phyloP scores from a whole-genome alignment of 2,888 invertebrate genomes.

The Acleris emargana region DNA sequence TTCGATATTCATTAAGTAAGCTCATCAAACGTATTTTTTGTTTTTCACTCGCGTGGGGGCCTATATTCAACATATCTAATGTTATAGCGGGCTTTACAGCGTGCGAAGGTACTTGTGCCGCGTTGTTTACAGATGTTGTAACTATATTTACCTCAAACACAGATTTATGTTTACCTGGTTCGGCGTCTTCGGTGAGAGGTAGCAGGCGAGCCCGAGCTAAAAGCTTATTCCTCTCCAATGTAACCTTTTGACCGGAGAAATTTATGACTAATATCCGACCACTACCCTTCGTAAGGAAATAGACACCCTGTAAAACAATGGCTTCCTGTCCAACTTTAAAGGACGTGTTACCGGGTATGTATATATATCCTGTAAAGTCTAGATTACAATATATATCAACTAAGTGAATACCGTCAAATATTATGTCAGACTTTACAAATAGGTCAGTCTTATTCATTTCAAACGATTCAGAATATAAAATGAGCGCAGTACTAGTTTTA shows the following conservation, averaged over 20 bases:
- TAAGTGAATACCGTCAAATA: not conserved
- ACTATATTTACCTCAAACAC: not conserved
- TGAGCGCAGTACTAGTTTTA: constrained; percentile 13
- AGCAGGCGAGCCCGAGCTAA: not conserved
- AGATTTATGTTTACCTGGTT: no score
- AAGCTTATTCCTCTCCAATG: not conserved
- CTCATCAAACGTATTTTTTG: not conserved
- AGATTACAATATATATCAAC: not conserved
- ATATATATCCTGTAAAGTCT: not conserved
- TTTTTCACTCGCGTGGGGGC: not conserved
- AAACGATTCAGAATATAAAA: constrained; percentile 17
- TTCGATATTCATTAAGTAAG: constrained; percentile 3
- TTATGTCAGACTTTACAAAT: not conserved
- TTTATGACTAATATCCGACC: constrained; percentile 1
- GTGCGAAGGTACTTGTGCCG: not conserved
- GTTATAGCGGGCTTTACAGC: not conserved
- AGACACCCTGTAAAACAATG: constrained; percentile 6
- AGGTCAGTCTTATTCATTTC: constrained; percentile 7
- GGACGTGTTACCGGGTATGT: constrained; percentile 3
- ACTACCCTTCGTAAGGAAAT: not conserved
- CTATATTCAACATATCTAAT: constrained; percentile 3
- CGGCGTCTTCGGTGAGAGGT: not conserved
- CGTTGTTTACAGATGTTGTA: not conserved
- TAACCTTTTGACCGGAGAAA: not conserved
- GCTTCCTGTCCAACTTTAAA: constrained; percentile 2